Percentiles rank a stretch among this genome's conserved stretches.
Conservation (phyloP, 2,113 vertebrate species). For the Pantherophis guttatus region DNA sequence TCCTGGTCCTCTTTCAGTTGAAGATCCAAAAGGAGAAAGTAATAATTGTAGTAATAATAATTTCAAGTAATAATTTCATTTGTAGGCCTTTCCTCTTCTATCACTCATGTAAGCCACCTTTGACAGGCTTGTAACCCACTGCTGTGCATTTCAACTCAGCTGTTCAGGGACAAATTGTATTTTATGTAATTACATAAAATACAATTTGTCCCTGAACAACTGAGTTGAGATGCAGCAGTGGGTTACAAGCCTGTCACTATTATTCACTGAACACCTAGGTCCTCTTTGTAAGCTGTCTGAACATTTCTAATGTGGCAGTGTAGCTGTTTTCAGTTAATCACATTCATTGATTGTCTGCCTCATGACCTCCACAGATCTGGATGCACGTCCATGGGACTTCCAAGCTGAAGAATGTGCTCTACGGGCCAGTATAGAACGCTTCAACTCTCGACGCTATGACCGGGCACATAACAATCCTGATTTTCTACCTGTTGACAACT, state of each 20-base stretch:
- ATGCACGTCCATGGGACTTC: constrained; percentile 97
- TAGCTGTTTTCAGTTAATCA: neutral
- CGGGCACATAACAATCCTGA: constrained; percentile 88
- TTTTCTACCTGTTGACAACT: constrained; percentile 95
- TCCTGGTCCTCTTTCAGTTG: neutral
- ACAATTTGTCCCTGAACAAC: too few relatives aligned
- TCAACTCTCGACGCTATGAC: constrained; percentile 94
- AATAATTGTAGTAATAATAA: neutral
- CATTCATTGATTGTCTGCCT: accelerated
- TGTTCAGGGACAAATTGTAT: neutral
- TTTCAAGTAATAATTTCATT: neutral
- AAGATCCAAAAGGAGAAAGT: neutral
- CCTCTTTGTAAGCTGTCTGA: neutral
- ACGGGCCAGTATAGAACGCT: constrained; percentile 93
- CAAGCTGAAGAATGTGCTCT: constrained; percentile 96
- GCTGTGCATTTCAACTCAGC: neutral
- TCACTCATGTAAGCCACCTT: neutral
- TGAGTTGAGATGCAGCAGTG: too few relatives aligned
- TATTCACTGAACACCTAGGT: neutral
- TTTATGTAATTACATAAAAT: neutral
- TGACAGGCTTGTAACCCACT: neutral
- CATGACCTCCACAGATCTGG: constrained; percentile 79
- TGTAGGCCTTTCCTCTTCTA: neutral
- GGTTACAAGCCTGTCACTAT: neutral
- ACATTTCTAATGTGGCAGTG: neutral